Evolutionary conservation across 2,797 vertebrate genomes (phyloP), one percentile per base, ranked within the genome.

Genomic region (Sebastes jordani): DNA sequence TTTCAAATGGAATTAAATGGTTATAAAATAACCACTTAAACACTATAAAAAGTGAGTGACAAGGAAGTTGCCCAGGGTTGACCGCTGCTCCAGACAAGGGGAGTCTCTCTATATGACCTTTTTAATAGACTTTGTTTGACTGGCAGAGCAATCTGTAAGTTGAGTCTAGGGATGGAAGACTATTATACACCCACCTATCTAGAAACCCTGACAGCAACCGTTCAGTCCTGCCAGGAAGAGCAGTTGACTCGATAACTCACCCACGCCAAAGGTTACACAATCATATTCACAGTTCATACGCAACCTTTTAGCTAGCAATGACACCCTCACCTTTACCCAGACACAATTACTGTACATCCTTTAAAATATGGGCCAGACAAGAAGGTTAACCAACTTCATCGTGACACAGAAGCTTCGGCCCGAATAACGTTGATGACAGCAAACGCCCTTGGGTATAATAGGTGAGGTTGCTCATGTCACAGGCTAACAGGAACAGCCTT

Each of bases 191-290:
- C 74, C 54, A 42, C 68, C 34, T 22, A 61, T 55, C 8, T 36
- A 75, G n/a, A 80, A 66, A 80, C 65, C n/a, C 56, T 74, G 78
- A 81, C 78, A 82, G 78, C 66, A 82, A 80, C 80, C 60, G 82
- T 80, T 82, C 83, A 73, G 71, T 25, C n/a, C 74, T 76, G 76
- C 78, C 86, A 76, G 46, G 49, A 70, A 36, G 63, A 65, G 64
- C 49, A 7, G 82, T 63, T 65, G 82, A 86, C 87, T 87, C 74
- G n/a, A 88, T 89, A 91, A 84, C 84, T 87, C 90, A 80, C 76
- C 84, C 80, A 85, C 71, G 16, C 73, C 87, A 86, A 83, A 88
- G 92, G 89, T 92, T 89, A 89, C 36, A 20, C 80, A 87, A 91
- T 76, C 85, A 72, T 59, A 74, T 83, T 70, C 77, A 52, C 71